Evolutionary conservation across 2,113 vertebrate genomes (phyloP).

Genomic region (Vireo altiloquus): DNA sequence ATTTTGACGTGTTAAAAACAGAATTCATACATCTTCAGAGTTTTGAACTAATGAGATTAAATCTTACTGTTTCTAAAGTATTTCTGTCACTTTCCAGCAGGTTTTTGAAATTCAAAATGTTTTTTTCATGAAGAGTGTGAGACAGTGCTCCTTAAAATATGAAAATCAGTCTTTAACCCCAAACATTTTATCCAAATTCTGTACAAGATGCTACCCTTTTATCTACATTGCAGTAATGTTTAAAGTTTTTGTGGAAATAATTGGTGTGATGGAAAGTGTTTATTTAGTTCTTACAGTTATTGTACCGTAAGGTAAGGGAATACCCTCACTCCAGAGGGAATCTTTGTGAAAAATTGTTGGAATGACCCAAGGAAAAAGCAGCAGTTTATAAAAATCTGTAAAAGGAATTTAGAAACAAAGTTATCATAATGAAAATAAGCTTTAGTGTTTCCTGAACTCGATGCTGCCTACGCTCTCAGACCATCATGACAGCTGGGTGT

Average conservation of each 20-base stretch:
- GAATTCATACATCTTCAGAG: constrained; percentile 45
- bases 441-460: not conserved
- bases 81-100: constrained; percentile 59
- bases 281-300: not conserved
- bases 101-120: not conserved
- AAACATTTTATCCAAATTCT: not conserved
- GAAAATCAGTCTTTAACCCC: not conserved
- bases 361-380: not conserved
- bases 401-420: not conserved
- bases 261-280: not conserved
- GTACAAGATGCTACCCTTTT: not conserved
- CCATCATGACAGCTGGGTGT: accelerated
- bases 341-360: not conserved
- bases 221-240: not conserved
- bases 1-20: constrained; percentile 62
- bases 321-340: not conserved
- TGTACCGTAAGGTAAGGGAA: not conserved
- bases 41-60: constrained; percentile 57
- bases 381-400: not conserved
- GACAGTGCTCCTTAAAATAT: not conserved
- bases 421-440: not conserved
- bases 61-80: constrained; percentile 29
- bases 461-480: not conserved
- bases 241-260: not conserved
- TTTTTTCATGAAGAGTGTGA: not conserved